Percentiles rank a stretch among this genome's conserved stretches.
phyloP scores from a whole-genome alignment of 2,797 vertebrate genomes.

The Hemitrygon akajei region DNA sequence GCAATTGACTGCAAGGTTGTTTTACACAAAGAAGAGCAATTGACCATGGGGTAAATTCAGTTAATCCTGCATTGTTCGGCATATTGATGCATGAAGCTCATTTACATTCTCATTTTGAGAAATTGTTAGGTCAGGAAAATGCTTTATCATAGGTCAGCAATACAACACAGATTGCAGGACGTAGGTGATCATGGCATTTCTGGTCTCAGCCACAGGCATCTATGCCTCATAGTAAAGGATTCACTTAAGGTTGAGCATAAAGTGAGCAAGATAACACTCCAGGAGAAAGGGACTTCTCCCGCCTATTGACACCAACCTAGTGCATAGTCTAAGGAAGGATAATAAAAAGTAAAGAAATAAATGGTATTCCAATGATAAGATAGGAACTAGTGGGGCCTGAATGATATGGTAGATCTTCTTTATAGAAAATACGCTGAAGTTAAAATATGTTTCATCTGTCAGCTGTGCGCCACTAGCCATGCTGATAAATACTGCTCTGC shows the following conservation, averaged over 20 bases:
- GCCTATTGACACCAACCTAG: no score
- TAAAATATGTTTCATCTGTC: background rate
- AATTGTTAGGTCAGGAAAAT: background rate
- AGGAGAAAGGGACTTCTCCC: background rate
- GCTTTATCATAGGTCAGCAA: background rate
- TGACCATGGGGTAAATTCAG: background rate
- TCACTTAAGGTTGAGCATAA: no score
- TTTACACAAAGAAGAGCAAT: background rate
- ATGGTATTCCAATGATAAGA: background rate
- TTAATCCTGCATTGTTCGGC: background rate
- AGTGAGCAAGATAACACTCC: background rate
- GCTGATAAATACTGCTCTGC: background rate
- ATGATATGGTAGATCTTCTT: background rate
- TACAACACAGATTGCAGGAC: background rate
- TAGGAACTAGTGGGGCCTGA: background rate
- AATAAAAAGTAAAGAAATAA: background rate
- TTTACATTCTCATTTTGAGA: background rate
- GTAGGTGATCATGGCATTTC: background rate
- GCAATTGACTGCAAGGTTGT: background rate
- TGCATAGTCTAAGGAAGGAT: background rate
- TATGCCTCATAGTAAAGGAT: background rate
- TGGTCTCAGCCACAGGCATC: background rate
- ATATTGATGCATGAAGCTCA: constrained; percentile 17
- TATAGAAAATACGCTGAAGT: background rate
- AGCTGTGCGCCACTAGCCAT: background rate